Conservation (phyloP, 2,797 vertebrate species). For the Dermochelys coriacea region DNA sequence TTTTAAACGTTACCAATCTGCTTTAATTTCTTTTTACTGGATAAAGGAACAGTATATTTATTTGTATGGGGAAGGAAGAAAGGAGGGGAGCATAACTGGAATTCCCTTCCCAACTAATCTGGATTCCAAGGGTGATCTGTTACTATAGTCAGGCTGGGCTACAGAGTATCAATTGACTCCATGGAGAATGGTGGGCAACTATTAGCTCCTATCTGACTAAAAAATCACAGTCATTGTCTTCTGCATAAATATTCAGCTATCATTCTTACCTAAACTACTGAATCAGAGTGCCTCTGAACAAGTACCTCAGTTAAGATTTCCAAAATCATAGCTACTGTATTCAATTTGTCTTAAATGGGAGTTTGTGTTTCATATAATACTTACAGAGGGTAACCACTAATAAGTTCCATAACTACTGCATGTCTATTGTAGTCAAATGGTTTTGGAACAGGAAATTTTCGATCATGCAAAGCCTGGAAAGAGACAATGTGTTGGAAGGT, state of each 20-base stretch:
- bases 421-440: constrained; percentile 97
- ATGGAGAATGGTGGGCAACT: not conserved
- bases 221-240: not conserved
- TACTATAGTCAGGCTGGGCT: not conserved
- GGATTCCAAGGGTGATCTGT: not conserved
- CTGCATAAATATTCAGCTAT: not conserved
- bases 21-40: not conserved
- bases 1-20: not conserved
- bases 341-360: not conserved
- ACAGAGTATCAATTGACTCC: not conserved
- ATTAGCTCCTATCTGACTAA: not conserved
- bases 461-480: constrained; percentile 82
- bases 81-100: not conserved
- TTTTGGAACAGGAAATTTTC: constrained; percentile 96
- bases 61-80: not conserved
- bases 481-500: not conserved
- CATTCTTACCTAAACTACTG: not conserved
- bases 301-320: not conserved
- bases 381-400: constrained; percentile 96
- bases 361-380: constrained; percentile 67
- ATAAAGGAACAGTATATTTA: not conserved
- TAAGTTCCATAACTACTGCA: constrained; percentile 96
- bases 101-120: not conserved
- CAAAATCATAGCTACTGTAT: not conserved
- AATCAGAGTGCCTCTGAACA: not conserved